Percentiles rank a stretch among this genome's conserved stretches.
Conservation (phyloP, 2,113 vertebrate species). For the Carassius carassius region DNA sequence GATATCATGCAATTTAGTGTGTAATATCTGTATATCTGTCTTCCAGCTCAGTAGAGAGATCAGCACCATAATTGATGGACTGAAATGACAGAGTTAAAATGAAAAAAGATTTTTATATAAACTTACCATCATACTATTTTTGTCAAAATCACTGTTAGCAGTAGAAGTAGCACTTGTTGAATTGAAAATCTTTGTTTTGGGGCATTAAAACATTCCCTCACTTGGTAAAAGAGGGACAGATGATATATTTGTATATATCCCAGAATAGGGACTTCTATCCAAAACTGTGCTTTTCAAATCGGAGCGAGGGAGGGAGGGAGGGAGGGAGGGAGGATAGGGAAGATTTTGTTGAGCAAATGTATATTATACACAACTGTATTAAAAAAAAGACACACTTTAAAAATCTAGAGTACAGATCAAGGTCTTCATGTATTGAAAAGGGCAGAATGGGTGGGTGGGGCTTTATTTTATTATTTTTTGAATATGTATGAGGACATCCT, state of each 20-base stretch:
- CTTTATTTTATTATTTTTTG: constrained; percentile 33
- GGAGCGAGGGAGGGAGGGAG: neutral
- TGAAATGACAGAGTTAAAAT: constrained; percentile 66
- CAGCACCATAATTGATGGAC: constrained; percentile 71
- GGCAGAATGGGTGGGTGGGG: constrained; percentile 48
- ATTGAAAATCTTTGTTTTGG: constrained; percentile 74
- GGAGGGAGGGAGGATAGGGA: neutral
- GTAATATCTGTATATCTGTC: constrained; percentile 78
- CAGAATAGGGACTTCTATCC: constrained; percentile 62
- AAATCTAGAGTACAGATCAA: constrained; percentile 47
- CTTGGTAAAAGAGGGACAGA: constrained; percentile 53
- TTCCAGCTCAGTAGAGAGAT: constrained; percentile 76
- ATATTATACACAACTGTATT: constrained; percentile 71
- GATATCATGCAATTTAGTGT: constrained; percentile 65
- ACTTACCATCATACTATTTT: constrained; percentile 69
- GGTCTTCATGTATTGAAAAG: constrained; percentile 39
- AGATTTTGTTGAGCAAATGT: constrained; percentile 65
- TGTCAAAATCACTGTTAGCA: constrained; percentile 74
- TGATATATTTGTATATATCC: constrained; percentile 69
- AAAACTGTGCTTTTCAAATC: constrained; percentile 64
- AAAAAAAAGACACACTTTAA: constrained; percentile 34
- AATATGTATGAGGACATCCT: constrained; percentile 47
- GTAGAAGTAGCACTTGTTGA: constrained; percentile 77
- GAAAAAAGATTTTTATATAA: constrained; percentile 68
- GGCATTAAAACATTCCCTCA: constrained; percentile 73